A percentile compares a stretch with the other conserved stretches of the same genome.
These are phyloP conservation scores for Nerophis lumbriciformis DNA, from an alignment of 2,113 vertebrate genomes.

Conservation along the genomic window DNA sequence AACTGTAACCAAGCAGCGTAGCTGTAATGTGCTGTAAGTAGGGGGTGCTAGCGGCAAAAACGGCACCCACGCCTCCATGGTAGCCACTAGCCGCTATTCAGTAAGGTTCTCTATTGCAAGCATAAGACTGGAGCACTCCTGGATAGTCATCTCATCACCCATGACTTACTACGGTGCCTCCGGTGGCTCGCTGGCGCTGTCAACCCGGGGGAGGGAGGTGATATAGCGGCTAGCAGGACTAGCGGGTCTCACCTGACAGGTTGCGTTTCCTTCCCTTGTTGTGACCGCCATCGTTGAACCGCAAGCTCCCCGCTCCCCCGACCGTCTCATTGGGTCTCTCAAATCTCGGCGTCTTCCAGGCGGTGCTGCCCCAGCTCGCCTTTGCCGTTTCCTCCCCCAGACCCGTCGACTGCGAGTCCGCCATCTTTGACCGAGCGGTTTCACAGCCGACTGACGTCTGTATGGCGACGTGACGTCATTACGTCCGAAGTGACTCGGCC, in stretches of 20 bases:
- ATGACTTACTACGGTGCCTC: background rate
- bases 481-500: background rate
- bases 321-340: constrained; percentile 39
- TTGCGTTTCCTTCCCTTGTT: constrained; percentile 56
- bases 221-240: background rate
- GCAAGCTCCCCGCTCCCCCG: constrained; percentile 62
- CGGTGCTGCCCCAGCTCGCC: constrained; percentile 57
- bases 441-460: constrained; percentile 57
- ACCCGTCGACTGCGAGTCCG: constrained; percentile 70
- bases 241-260: constrained; percentile 66
- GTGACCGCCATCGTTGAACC: constrained; percentile 57
- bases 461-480: constrained; percentile 51
- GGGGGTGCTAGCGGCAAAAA: too few species aligned
- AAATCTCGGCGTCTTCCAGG: constrained; percentile 8
- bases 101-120: too few species aligned
- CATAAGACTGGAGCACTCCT: too few species aligned
- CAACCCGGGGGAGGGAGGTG: constrained; percentile 8
- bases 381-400: constrained; percentile 70
- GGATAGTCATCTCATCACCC: background rate
- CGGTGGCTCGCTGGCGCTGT: constrained; percentile 21
- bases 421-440: constrained; percentile 70
- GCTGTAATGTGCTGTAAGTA: too few species aligned
- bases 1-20: too few species aligned
- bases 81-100: too few species aligned
- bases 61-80: too few species aligned